A percentile compares a stretch with the other conserved stretches of the same genome.
Evolutionary conservation across 2,888 invertebrate genomes (phyloP).

Genomic region (Eupithecia pulchellata): DNA sequence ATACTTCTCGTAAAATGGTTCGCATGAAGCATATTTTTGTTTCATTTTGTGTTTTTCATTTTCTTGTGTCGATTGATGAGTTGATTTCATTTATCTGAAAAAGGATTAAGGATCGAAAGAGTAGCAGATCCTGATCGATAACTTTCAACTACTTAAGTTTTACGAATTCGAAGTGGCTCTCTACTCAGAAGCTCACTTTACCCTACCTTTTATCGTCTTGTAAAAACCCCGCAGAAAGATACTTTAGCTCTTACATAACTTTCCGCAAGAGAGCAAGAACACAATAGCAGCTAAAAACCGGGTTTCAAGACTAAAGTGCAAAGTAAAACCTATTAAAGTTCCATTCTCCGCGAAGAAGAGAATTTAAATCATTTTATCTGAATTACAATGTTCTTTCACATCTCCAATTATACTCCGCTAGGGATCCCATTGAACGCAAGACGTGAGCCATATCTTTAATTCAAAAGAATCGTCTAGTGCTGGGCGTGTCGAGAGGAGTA

Average conservation of each 20-base stretch:
- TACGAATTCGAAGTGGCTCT: background rate
- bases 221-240: conserved; percentile 11
- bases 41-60: background rate
- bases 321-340: conserved; percentile 19
- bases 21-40: background rate
- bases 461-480: conserved; percentile 45
- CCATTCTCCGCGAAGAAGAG: conserved; percentile 20
- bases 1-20: too few relatives aligned
- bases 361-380: conserved; percentile 38
- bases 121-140: background rate
- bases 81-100: background rate
- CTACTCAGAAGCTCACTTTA: background rate
- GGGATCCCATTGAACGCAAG: conserved; percentile 36
- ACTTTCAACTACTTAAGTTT: background rate
- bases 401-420: conserved; percentile 37
- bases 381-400: conserved; percentile 38
- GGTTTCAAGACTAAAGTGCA: conserved; percentile 13
- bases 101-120: background rate
- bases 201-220: background rate
- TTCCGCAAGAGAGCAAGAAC: conserved; percentile 11
- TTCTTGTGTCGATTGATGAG: background rate
- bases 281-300: conserved; percentile 12
- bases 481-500: background rate
- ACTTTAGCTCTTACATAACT: conserved; percentile 4
- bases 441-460: conserved; percentile 50